Base-by-base conservation (phyloP, 2,113 vertebrate species). In the Prunella himalayana region DNA sequence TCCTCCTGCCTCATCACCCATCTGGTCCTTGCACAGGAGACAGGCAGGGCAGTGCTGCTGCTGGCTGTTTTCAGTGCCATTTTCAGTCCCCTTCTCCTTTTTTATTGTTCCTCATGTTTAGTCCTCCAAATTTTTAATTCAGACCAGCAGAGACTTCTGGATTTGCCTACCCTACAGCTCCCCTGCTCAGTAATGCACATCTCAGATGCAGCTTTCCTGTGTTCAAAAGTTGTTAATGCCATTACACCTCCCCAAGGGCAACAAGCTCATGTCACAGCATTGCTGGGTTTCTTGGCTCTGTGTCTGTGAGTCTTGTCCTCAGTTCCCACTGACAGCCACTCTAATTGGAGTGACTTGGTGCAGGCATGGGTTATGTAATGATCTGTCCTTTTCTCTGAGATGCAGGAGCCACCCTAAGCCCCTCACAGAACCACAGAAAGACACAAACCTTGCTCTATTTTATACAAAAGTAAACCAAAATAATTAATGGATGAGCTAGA, bases 161-260 rank as follows among this genome's bases (percentile, higher is more conserved):
- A 37, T 87, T 51, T 65, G 61, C 78, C 68, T 71, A 1, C 77
- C 88, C 75, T 66, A 4, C 60, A 79, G 54, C 75, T 39, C 10
- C 39, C 59, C 70, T 85, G 88, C 87, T 92, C 86, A 39, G 21
- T 23, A 60, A 82, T 33, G 88, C 81, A 45, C 78, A 15, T 72
- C 83, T 12, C 1, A 2, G 27, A 47, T 1, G 49, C 60, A 18
- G 86, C 82, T 69, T 85, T 35, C n/a, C 71, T 3, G 1, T 77
- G 83, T 72, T 88, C 78, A 8, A 1, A 56, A 56, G 83, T 23
- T 93, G 93, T 86, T 94, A 68, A 91, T 95, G 94, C 94, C 90
- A 82, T 95, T 92, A 89, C 82, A 93, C 82, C 94, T 97, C 95
- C 96, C 96, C 90, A 51, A 3, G 89, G 96, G 93, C 96, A 76